Evolutionary conservation across 2,888 invertebrate species (phyloP).

Genomic region (Drosophila flavopinicola): DNA sequence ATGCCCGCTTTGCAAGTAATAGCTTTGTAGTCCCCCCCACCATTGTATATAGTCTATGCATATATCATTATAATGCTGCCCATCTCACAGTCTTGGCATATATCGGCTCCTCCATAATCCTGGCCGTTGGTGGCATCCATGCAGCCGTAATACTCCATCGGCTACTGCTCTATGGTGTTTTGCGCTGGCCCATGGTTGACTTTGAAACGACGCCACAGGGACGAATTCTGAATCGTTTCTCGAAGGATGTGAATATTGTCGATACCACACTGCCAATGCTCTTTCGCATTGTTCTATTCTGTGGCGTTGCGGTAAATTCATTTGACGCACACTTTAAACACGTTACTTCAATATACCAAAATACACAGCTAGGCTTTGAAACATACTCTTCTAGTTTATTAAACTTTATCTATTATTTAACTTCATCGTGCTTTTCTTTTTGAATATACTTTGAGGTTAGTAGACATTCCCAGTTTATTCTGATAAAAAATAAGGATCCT

Average conservation of each 20-base stretch:
- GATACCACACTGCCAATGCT: slow-evolving; percentile 86
- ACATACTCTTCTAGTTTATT: no score
- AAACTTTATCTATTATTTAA: no score
- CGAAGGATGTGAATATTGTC: slow-evolving; percentile 86
- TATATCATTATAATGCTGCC: neutral
- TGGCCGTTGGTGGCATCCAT: slow-evolving; percentile 84
- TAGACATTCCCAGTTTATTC: no score
- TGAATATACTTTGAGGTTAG: no score
- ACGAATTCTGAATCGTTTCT: slow-evolving; percentile 89
- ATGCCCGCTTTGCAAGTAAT: neutral
- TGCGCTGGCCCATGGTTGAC: slow-evolving; percentile 89
- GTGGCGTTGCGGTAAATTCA: slow-evolving; percentile 84
- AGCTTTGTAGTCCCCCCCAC: neutral
- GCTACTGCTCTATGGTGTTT: slow-evolving; percentile 86
- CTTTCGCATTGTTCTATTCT: slow-evolving; percentile 83
- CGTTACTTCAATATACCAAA: neutral
- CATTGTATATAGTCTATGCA: neutral
- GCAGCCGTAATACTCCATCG: slow-evolving; percentile 88
- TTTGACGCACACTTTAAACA: neutral
- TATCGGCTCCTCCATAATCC: slow-evolving; percentile 80
- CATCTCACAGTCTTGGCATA: slow-evolving; percentile 73
- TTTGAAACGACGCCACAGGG: slow-evolving; percentile 92
- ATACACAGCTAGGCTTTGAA: slow-evolving; percentile 6
- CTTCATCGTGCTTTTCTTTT: no score
- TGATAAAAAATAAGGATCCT: no score